Evolutionary conservation across 2,797 vertebrate species (phyloP).

Genomic region (Danio aesculapii): DNA sequence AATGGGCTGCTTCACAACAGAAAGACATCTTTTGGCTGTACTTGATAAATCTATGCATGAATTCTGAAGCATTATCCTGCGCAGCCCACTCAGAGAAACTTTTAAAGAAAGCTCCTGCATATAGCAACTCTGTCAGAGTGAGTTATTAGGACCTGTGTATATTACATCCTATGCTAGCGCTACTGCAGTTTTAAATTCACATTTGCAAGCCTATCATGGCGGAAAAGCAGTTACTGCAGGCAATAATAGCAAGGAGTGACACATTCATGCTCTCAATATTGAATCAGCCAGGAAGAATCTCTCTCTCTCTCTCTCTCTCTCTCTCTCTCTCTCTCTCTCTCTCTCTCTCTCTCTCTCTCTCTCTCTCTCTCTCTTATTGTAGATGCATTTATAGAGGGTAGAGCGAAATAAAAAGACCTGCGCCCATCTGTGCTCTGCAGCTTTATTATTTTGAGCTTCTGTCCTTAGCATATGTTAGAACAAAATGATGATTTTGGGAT

Average conservation of each 20-base stretch:
- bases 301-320: not conserved
- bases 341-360: too few species aligned
- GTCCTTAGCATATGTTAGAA: conserved; percentile 29
- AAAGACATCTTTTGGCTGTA: not conserved
- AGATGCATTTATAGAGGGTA: not conserved
- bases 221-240: conserved; percentile 36
- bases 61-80: not conserved
- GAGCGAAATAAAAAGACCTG: not conserved
- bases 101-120: conserved; percentile 15
- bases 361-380: conserved; percentile 1
- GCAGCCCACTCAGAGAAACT: not conserved
- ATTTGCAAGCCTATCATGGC: conserved; percentile 32
- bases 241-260: conserved; percentile 23
- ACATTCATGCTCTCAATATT: conserved; percentile 35
- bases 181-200: conserved; percentile 23
- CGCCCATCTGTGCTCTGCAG: conserved; percentile 20
- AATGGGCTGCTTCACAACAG: not conserved
- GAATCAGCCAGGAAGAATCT: conserved; percentile 16
- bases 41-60: conserved; percentile 21
- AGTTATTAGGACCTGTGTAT: not conserved
- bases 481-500: conserved; percentile 18
- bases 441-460: conserved; percentile 27
- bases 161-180: conserved; percentile 16
- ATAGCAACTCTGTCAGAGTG: conserved; percentile 7
- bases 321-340: too few species aligned